Base-by-base conservation (phyloP, 2,888 invertebrate species). In the Sesia bembeciformis region DNA sequence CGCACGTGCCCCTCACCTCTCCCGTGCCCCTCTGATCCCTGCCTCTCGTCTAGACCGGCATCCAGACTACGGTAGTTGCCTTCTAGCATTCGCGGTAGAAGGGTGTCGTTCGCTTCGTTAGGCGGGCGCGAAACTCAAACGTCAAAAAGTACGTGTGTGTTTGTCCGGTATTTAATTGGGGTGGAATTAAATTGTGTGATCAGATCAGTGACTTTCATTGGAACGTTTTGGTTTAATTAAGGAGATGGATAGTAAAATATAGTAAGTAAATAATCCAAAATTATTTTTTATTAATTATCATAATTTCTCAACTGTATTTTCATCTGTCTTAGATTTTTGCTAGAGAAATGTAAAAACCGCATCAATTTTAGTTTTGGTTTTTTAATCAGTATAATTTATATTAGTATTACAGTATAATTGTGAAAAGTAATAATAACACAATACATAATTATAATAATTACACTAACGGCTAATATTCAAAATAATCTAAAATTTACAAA, bases 11-110 rank as follows among this genome's bases (percentile, higher is more conserved):
- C 67, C 70, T 62, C 67, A 61, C 60, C 67, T 62, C 65, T 49
- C 40, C 55, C 56, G 56, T 53, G 58, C 55, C 55, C 63, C 64
- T 56, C 63, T 63, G 60, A 60, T 62, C 66, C 68, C 62, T 62
- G 60, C 67, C 70, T 76, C 76, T 74, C 75, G 86, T 84, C 85
- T 86, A 85, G 86, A 84, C 86, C 72, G 64, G 60, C 66, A 64
- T 61, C 65, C 74, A 72, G 72, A 72, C 72, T 64, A 62, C 63
- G 68, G 72, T 70, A 88, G 88, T 86, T 73, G 72, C 63, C 70
- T 68, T 67, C 64, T 60, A 70, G 62, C 74, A 58, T 60, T 68
- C 63, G 73, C 5, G 51, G 59, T 69, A 70, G 70, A 56, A 72
- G 74, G 75, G 61, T 70, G 81, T 76, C n/a, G 54, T 62, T 56